phyloP scores from a whole-genome alignment of 2,888 invertebrate species.

The Pelosia muscerda region DNA sequence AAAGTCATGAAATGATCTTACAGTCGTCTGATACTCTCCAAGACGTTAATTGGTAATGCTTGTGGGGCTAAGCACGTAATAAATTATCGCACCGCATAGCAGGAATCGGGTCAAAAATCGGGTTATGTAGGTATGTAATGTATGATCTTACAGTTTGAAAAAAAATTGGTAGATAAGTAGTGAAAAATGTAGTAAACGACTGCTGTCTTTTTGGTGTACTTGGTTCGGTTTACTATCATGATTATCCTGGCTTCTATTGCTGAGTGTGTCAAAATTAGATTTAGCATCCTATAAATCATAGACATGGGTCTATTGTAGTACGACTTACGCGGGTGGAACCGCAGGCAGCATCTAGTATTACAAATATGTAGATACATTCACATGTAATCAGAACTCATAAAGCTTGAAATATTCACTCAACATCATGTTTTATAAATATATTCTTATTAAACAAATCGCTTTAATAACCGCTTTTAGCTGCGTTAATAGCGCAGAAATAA shows the following conservation, averaged over 20 bases:
- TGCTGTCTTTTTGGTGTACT: no score
- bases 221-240: no score
- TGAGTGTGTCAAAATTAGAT: background rate
- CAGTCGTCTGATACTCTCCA: no score
- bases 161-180: no score
- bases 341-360: slow-evolving; percentile 14
- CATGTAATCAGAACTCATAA: slow-evolving; percentile 31
- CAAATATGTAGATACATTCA: slow-evolving; percentile 16
- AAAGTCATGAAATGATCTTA: background rate
- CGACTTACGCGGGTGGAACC: background rate
- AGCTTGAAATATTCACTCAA: slow-evolving; percentile 29
- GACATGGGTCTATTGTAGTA: no score
- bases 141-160: no score
- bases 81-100: no score
- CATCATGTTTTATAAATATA: slow-evolving; percentile 27
- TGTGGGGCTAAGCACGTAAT: no score
- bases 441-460: slow-evolving; percentile 42
- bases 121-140: no score
- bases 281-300: background rate
- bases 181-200: background rate
- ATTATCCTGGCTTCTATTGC: background rate
- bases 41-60: no score
- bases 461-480: slow-evolving; percentile 39
- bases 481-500: slow-evolving; percentile 52
- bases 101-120: no score